phyloP scores from a whole-genome alignment of 35 echinoderm and acorn worm genomes.

The Anneissia japonica region DNA sequence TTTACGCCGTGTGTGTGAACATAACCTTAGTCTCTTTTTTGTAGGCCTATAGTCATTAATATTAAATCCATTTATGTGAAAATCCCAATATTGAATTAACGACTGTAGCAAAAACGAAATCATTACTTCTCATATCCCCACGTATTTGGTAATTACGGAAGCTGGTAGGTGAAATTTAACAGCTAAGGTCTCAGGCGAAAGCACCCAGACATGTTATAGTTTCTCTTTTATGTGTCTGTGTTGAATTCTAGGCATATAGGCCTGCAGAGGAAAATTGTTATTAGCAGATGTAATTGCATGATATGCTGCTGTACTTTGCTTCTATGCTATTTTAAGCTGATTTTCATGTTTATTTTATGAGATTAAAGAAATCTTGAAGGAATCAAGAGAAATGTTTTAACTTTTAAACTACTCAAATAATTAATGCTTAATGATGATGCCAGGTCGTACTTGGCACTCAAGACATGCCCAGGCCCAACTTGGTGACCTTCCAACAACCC shows the following conservation, averaged over 20 bases:
- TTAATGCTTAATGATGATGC: not conserved
- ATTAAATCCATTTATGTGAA: no score
- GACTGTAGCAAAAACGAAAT: no score
- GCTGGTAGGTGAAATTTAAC: not conserved
- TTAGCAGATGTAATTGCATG: not conserved
- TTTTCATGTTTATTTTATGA: no score
- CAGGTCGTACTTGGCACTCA: not conserved
- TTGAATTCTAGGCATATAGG: not conserved
- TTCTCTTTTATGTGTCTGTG: not conserved
- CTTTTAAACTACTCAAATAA: not conserved
- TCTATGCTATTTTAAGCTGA: no score
- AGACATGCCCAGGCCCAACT: not conserved
- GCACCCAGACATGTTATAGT: not conserved
- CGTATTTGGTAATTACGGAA: not conserved
- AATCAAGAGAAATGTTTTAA: not conserved
- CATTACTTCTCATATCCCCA: no score
- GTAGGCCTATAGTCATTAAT: no score
- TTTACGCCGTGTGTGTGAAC: no score
- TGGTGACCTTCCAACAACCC: not conserved
- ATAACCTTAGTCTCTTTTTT: no score
- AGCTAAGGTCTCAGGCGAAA: not conserved
- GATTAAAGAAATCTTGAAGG: not conserved
- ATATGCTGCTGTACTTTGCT: no score
- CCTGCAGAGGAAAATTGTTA: not conserved
- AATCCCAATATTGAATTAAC: no score